phyloP scores from a whole-genome alignment of 2,888 invertebrate genomes.

The Ischnura elegans region DNA sequence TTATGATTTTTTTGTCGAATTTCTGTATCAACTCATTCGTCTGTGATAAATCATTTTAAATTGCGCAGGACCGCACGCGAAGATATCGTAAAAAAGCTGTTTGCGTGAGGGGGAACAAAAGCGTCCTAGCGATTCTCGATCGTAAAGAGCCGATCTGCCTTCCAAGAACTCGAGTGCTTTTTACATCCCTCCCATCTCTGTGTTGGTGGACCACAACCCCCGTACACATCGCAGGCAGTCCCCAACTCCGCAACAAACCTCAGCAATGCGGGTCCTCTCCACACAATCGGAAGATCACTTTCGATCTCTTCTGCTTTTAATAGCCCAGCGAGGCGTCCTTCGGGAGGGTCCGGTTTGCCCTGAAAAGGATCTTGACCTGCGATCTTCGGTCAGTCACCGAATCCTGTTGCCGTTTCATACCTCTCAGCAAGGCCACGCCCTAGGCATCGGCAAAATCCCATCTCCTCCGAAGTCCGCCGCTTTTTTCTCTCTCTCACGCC shows the following conservation, averaged over 20 bases:
- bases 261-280: neutral
- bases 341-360: slow-evolving; percentile 10
- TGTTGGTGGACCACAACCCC: neutral
- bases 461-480: neutral
- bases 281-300: neutral
- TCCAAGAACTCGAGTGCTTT: too few species aligned
- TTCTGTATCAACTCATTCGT: neutral
- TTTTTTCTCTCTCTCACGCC: neutral
- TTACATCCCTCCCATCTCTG: too few species aligned
- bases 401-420: neutral
- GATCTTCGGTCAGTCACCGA: neutral
- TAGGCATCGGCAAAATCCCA: neutral
- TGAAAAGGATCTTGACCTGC: slow-evolving; percentile 15
- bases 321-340: neutral
- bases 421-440: neutral
- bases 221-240: neutral
- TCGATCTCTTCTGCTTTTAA: neutral
- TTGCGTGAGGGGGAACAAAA: too few species aligned
- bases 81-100: too few species aligned
- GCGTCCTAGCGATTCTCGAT: too few species aligned
- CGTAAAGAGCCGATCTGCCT: too few species aligned
- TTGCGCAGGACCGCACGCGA: neutral
- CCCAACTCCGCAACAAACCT: neutral
- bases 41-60: neutral
- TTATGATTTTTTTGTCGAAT: neutral